Base-by-base conservation (phyloP, 2,888 invertebrate genomes). In the Nebria salina region DNA sequence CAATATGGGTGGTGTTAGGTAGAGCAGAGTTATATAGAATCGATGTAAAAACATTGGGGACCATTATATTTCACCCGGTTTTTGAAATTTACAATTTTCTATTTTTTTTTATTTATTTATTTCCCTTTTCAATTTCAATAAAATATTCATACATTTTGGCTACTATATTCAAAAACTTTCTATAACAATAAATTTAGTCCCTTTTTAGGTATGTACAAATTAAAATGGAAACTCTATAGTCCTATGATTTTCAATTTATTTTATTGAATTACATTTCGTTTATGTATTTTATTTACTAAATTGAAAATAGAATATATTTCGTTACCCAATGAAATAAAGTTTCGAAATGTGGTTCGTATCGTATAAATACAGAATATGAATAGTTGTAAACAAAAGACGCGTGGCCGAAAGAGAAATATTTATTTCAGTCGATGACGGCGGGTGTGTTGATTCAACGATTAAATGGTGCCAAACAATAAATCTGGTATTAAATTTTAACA, bases 401-500 rank as follows among this genome's bases (percentile, higher is more conserved):
- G 54, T 54, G 54, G 11, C 54, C 54, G 54, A 54, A 54, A 54
- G 7, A 54, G 8, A 54, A 54, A 54, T 54, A 54, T 54, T 54
- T 54, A 54, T 54, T 54, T 54, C 54, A 54, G 54, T 54, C 54
- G 54, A 54, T 54, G 54, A 54, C 54, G 54, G 54, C 54, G 54
- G 13, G 7, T 2, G 54, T 54, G 54, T 54, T 54, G 54, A 68
- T 68, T 68, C 68, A 15, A 20, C 26, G 68, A 41, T 26, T 26
- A 74, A 74, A 74, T 43, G 8, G 43, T n/a, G 15, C n/a, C 64
- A 72, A 73, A 77, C 77, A 77, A 77, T 77, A 77, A 77, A 42
- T 73, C 72, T 15, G 65, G 65, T 77, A 77, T 77, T 72, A 77
- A 77, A 77, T 72, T 77, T 64, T 64, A 77, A 77, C 72, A 72